A percentile compares a stretch with the other conserved stretches of the same genome.
Evolutionary conservation across 2,888 invertebrate species (phyloP).

Genomic region (Pristionchus mayeri): DNA sequence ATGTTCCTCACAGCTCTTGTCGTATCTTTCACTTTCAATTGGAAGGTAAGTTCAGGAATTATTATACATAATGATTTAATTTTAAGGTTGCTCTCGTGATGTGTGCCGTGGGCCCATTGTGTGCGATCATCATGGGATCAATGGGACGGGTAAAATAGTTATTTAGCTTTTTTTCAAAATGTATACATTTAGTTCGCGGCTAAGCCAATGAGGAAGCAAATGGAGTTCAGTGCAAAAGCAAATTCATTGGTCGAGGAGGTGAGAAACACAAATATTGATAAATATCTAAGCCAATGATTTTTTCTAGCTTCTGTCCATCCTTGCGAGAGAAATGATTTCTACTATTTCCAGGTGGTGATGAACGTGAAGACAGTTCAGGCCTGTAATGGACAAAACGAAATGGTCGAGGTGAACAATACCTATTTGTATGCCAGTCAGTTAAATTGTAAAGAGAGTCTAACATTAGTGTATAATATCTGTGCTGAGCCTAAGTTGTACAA

Average conservation of each 20-base stretch:
- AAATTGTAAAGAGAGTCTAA: background rate
- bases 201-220: constrained; percentile 18
- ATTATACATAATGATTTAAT: background rate
- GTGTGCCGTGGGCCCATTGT: constrained; percentile 23
- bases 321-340: background rate
- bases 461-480: background rate
- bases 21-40: constrained; percentile 24
- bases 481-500: background rate
- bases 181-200: background rate
- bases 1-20: constrained; percentile 8
- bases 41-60: too few species aligned
- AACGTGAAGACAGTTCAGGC: constrained; percentile 43
- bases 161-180: background rate
- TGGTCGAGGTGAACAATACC: constrained; percentile 37
- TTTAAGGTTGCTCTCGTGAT: constrained; percentile 37
- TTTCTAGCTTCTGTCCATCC: background rate
- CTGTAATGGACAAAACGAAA: constrained; percentile 39
- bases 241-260: constrained; percentile 44
- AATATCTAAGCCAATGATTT: background rate
- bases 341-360: background rate
- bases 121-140: constrained; percentile 24
- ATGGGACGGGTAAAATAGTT: background rate
- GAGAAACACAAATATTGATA: background rate
- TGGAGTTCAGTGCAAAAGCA: constrained; percentile 34
- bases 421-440: background rate